These are phyloP conservation scores for Adelosebastes latens DNA, from an alignment of 2,797 vertebrate species.

Conservation along the genomic window DNA sequence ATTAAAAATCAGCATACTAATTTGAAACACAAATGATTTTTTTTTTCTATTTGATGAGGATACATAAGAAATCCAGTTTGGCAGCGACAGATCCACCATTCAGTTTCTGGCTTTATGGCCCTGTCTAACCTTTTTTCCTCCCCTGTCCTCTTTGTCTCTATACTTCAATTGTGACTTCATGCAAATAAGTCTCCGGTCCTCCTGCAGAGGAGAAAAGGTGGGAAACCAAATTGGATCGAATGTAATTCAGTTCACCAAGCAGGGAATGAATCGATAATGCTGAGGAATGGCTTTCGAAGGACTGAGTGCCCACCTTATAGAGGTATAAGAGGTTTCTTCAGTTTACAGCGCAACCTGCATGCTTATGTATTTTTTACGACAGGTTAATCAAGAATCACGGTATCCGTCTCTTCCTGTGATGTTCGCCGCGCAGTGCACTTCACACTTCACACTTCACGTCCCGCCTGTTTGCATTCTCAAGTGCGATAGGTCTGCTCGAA, in stretches of 20 bases:
- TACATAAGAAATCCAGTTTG: background rate
- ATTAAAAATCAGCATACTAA: no score
- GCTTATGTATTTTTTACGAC: conserved; percentile 69
- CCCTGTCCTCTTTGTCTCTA: conserved; percentile 24
- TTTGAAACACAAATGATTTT: no score
- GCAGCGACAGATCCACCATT: conserved; percentile 12
- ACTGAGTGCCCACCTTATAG: conserved; percentile 65
- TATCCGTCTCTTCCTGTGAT: conserved; percentile 39
- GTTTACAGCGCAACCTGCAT: conserved; percentile 61
- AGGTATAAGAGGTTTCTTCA: conserved; percentile 55
- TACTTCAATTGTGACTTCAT: conserved; percentile 67
- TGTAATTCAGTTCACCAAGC: conserved; percentile 82
- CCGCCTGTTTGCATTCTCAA: conserved; percentile 52
- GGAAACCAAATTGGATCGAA: conserved; percentile 85
- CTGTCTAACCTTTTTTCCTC: conserved; percentile 6
- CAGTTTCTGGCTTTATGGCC: conserved; percentile 3
- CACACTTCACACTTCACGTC: conserved; percentile 25
- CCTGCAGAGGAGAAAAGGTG: conserved; percentile 76
- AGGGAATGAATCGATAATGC: conserved; percentile 84
- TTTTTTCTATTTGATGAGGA: background rate
- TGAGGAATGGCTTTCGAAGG: conserved; percentile 81
- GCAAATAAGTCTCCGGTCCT: conserved; percentile 74
- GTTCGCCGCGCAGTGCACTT: conserved; percentile 39
- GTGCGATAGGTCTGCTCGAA: conserved; percentile 54
- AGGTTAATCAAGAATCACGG: conserved; percentile 69